Base-by-base conservation (phyloP, 2,797 vertebrate species). In the Peromyscus eremicus region DNA sequence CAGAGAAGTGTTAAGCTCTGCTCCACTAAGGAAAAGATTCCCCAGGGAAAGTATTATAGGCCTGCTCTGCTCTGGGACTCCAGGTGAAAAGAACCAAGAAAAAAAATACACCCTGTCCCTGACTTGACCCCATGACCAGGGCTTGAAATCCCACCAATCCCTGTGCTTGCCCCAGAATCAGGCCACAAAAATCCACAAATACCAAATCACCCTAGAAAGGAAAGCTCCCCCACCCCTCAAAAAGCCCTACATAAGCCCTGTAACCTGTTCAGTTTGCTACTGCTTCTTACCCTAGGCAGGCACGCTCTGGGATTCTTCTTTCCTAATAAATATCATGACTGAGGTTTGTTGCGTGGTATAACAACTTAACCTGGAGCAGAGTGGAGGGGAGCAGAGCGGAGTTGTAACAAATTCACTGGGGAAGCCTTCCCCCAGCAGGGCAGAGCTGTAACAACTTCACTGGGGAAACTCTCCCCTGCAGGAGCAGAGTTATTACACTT, bases 321-420 rank as follows among this genome's bases (percentile, higher is more conserved):
- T n/a, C 16, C 7, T n/a, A 70, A 70, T 70, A 37, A 70, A n/a
- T 70, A 34, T 19, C 34, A 16, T 68, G 16, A 70, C 68, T n/a
- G 34, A 70, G 34, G 6, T 37, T 19, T 70, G 34, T 17, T n/a
- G 52, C 34, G 34, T 70, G 34, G 34, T 37, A 9, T 70, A 21
- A 21, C 3, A 70, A n/a, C 34, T 70, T n/a, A 34, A 70, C 68
- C 68, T 70, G 16, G 68, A 70, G 32, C 16, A n/a, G 34, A 70
- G 17, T 70, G 3, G 68, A 70, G 3, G 1, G n/a, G 17, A 37
- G 2, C 1, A 2, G 5, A 14, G 2, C 23, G 43, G 10, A 43
- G 21, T 73, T 40, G 4, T 25, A 23, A 40, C 37, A 25, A 21
- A 5, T 62, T 62, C 60, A 62, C 21, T 40, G 9, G 4, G 37